Base-by-base conservation (phyloP, 2,113 vertebrate genomes). In the Cephalopholis sonnerati region DNA sequence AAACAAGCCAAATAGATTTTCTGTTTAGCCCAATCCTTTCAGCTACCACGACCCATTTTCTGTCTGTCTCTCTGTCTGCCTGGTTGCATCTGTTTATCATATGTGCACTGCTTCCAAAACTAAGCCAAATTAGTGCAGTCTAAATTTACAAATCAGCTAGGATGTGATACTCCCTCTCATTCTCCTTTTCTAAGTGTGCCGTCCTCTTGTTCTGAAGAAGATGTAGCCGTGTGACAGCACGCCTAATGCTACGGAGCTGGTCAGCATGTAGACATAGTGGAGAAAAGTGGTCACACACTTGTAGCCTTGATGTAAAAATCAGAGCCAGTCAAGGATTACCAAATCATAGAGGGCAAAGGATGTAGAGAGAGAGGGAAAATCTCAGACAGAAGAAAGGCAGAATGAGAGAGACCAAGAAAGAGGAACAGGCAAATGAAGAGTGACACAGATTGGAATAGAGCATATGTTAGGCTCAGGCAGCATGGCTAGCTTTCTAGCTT, bases 391-490 rank as follows among this genome's bases (percentile, higher is more conserved):
- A 63, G 48, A 69, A 66, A 69, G 41, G 64, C 69, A 71, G 54
- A 85, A 76, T 68, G 70, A 74, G 83, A 77, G 66, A 3, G 84
- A 84, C 36, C 64, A 76, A 78, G 67, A 73, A 91, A 95, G 89
- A 84, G 89, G 95, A 97, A 96, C 96, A 66, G 93, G 96, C 95
- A 98, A 98, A 98, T 97, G 95, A 97, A 96, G 96, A 98, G 94
- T 97, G 97, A 98, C 96, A 85, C 87, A 83, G 95, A 96, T 97
- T 96, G 96, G 96, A 98, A 96, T 95, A 95, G 96, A 98, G 96
- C 98, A 98, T 99, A 98, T 99, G 97, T 97, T 95, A 94, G 69
- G 79, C 79, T 75, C 86, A 68, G 71, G 32, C 83, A 81, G 87
- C 83, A 79, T 82, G 70, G 88, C 66, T 88, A 84, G 85, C 70